A percentile compares a stretch with the other conserved stretches of the same genome.
Conservation (phyloP, 2,888 invertebrate genomes). For the Tetramorium bicarinatum region DNA sequence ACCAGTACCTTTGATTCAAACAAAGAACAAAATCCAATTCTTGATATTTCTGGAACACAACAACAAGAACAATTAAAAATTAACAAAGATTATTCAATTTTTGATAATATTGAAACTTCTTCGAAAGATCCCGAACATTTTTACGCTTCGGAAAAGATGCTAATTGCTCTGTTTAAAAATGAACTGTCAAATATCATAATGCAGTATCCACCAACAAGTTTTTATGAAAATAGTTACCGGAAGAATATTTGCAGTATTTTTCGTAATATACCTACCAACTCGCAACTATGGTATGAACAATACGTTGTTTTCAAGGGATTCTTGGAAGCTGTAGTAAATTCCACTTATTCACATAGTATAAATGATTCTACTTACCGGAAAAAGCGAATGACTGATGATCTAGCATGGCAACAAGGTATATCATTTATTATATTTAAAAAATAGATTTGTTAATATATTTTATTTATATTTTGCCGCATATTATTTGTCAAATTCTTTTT, state of each 20-base stretch:
- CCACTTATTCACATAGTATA: not conserved
- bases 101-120: not conserved
- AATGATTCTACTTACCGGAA: not conserved
- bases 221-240: not conserved
- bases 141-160: not conserved
- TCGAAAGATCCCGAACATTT: not conserved
- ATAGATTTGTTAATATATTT: not conserved
- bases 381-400: conserved; percentile 12
- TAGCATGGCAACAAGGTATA: conserved; percentile 1
- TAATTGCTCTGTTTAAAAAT: conserved; percentile 1
- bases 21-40: not conserved
- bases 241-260: not conserved
- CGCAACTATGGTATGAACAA: too few species aligned
- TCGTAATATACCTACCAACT: not conserved
- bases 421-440: conserved; percentile 12
- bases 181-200: not conserved
- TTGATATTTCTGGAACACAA: not conserved
- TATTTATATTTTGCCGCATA: not conserved
- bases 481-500: not conserved
- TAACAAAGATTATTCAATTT: not conserved
- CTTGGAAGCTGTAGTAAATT: not conserved
- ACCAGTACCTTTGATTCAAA: not conserved
- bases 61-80: not conserved
- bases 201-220: not conserved
- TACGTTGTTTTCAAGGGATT: not conserved